Evolutionary conservation across 2,888 invertebrate species (phyloP), one percentile per base, ranked within the genome.

Genomic region (Noctua janthe): DNA sequence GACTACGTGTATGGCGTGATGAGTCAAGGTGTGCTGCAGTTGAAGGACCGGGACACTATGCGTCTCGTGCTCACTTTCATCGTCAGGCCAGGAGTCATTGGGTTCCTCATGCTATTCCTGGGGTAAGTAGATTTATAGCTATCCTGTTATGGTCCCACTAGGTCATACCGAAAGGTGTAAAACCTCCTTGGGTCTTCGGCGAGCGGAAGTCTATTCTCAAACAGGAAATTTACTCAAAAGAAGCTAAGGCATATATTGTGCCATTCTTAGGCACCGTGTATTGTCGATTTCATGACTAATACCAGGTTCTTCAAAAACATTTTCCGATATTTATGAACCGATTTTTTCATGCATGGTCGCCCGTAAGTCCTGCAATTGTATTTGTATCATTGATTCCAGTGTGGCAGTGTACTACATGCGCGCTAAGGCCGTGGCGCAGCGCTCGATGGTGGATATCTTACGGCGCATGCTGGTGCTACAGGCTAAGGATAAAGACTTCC

Each of bases 401-500:
- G 97, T 97, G 83, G 92, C 93, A 35, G 97, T 98, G 10, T 98
- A 98, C 95, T 98, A 97, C 92, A 93, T 97, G 89, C 97, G 98
- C 0, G 98, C 98, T 0, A 97, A 97, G 78, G 97, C 98, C 0
- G 93, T 94, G 1, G 98, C 98, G 4, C 97, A 98, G 90, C 97
- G 96, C 74, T 95, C 97, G 74, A 97, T 97, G 97, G 98, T 98
- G 78, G 93, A 94, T 71, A 95, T 98, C 77, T 95, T 98, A 83
- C 96, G 98, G 0, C 97, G 97, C 78, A 98, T 98, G 98, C 94
- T 98, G 87, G 94, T 97, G 71, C 95, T 98, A 89, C 98, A 98
- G 90, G 97, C 98, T 1, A 97, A 97, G 91, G 98, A 98, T 91
- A 98, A 98, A 93, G 98, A 98, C 91, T 98, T 98, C 95, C 95